These are phyloP conservation scores for Seriola rivoliana DNA, from an alignment of 2,113 vertebrate species.

Conservation along the genomic window DNA sequence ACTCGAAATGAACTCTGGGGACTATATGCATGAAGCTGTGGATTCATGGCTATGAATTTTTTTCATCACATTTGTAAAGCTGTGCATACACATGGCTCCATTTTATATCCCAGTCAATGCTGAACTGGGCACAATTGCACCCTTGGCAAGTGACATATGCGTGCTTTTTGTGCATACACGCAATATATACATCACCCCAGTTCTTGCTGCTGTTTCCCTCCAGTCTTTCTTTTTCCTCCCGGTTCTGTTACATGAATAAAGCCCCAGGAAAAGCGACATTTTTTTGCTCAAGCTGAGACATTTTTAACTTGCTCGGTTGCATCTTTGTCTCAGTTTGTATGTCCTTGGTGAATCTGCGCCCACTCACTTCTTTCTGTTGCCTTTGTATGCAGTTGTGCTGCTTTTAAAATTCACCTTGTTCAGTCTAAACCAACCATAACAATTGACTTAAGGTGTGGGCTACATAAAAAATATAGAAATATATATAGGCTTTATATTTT, in stretches of 20 bases:
- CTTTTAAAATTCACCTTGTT: not conserved
- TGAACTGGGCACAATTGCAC: too few relatives aligned
- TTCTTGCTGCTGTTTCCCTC: too few relatives aligned
- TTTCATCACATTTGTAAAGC: not conserved
- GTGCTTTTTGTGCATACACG: too few relatives aligned
- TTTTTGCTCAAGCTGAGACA: not conserved
- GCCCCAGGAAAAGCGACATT: not conserved
- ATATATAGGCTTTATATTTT: not conserved
- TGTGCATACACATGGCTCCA: too few relatives aligned
- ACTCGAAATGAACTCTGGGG: not conserved
- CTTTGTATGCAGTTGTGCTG: not conserved
- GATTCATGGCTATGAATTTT: not conserved
- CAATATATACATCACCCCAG: too few relatives aligned
- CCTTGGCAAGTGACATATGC: too few relatives aligned
- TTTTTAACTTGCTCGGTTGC: too few relatives aligned
- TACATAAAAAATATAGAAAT: not conserved
- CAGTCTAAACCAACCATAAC: not conserved
- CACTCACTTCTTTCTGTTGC: not conserved
- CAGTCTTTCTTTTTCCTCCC: not conserved
- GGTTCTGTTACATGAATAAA: not conserved
- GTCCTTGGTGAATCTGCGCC: not conserved
- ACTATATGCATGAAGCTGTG: not conserved
- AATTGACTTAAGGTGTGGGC: not conserved
- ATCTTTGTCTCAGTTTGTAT: not conserved
- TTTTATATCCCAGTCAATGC: too few relatives aligned